These are phyloP conservation scores for Eupithecia abbreviata DNA, from an alignment of 2,888 invertebrate genomes.

Conservation along the genomic window DNA sequence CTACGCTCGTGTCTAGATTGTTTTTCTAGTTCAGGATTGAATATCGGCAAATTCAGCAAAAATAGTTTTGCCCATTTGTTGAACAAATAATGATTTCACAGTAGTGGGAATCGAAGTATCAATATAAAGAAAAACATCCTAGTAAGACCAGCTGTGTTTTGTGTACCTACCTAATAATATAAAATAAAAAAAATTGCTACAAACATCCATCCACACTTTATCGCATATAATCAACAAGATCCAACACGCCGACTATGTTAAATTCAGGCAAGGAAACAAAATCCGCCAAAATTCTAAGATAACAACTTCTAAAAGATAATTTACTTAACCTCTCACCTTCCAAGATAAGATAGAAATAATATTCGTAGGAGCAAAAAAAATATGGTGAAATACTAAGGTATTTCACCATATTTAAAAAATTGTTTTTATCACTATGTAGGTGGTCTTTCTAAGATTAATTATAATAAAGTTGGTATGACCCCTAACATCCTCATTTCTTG, in stretches of 20 bases:
- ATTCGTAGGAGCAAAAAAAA: constrained; percentile 12
- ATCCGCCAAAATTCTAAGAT: neutral
- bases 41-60: no score
- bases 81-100: no score
- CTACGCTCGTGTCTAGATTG: no score
- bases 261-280: neutral
- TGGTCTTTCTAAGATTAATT: neutral
- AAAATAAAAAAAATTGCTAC: no score
- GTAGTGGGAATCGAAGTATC: neutral
- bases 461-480: neutral
- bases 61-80: no score
- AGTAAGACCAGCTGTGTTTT: neutral
- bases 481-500: neutral
- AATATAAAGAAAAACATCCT: neutral
- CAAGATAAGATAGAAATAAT: constrained; percentile 19
- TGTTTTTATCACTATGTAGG: neutral
- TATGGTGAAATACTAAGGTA: constrained; percentile 18
- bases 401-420: constrained; percentile 2
- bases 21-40: no score
- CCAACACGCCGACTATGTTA: neutral
- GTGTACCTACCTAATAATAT: no score
- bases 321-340: constrained; percentile 22
- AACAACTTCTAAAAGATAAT: constrained; percentile 3
- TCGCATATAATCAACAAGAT: neutral
- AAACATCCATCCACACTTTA: neutral